Percentiles rank a stretch among this genome's conserved stretches.
These are phyloP conservation scores for Phaenicophaeus curvirostris DNA, from an alignment of 2,797 vertebrate genomes.

Conservation along the genomic window DNA sequence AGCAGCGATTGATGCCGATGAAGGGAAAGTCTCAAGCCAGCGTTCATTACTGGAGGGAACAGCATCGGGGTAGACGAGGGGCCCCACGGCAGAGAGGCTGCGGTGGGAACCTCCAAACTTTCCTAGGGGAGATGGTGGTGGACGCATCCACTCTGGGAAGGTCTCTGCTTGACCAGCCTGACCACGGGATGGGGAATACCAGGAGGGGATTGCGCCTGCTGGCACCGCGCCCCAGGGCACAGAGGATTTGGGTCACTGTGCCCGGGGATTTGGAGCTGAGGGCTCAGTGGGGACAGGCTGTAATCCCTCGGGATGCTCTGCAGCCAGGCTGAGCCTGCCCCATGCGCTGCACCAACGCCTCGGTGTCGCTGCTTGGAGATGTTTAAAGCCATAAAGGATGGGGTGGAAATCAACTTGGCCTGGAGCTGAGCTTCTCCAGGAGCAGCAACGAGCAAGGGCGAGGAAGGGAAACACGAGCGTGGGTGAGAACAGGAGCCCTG, in stretches of 20 bases:
- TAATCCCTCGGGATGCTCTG: conserved; percentile 7
- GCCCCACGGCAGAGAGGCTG: neutral
- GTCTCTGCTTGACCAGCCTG: accelerated
- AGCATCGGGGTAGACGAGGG: accelerated
- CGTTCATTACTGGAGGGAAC: neutral
- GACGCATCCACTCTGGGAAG: accelerated
- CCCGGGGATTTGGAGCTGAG: conserved; percentile 17
- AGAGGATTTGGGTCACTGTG: conserved; percentile 16
- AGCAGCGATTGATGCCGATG: neutral
- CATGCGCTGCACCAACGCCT: accelerated
- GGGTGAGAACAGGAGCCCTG: neutral
- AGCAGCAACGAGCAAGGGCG: accelerated
- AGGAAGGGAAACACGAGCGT: accelerated
- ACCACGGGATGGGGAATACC: accelerated
- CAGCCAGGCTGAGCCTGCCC: neutral
- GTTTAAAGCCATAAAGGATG: neutral
- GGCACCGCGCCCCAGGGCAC: neutral
- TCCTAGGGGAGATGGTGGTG: neutral
- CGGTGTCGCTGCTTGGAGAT: accelerated
- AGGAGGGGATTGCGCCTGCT: neutral
- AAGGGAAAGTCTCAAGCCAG: neutral
- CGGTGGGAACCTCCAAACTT: neutral
- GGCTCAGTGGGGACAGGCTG: accelerated
- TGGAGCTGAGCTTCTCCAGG: neutral
- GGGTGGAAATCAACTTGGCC: neutral